A percentile compares a stretch with the other conserved stretches of the same genome.
Conservation (phyloP, 2,113 vertebrate genomes). For the Rhinolophus sinicus region DNA sequence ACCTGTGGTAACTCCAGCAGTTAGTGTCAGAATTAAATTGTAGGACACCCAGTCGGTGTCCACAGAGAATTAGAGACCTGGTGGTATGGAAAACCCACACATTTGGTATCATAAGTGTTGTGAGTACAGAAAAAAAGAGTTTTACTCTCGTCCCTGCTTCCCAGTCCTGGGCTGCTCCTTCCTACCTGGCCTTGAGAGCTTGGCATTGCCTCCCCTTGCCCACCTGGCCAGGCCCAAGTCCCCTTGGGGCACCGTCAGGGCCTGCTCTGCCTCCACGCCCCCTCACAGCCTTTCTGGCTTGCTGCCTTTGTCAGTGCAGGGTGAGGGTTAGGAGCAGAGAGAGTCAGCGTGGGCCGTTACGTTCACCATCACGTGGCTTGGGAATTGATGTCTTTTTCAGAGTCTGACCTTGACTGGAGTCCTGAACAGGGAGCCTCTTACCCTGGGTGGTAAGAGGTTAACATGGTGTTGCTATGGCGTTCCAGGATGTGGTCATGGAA, state of each 20-base stretch:
- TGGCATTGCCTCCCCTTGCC: background rate
- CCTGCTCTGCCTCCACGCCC: background rate
- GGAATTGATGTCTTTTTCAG: background rate
- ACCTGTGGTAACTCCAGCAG: background rate
- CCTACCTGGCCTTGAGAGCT: background rate
- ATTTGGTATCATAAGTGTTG: background rate
- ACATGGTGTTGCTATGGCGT: background rate
- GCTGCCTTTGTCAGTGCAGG: fast-evolving
- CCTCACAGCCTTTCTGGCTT: background rate
- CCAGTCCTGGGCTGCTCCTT: background rate
- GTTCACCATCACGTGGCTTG: background rate
- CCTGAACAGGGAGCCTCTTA: background rate
- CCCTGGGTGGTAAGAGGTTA: background rate
- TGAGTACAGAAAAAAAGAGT: background rate
- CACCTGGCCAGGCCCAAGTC: background rate
- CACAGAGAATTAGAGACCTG: background rate
- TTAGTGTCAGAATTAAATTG: background rate
- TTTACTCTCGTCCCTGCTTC: background rate
- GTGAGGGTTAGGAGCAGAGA: fast-evolving
- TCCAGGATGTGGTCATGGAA: background rate
- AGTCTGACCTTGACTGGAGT: background rate
- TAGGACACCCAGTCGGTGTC: background rate
- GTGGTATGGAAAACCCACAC: background rate
- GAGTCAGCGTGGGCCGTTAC: fast-evolving
- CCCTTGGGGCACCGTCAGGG: background rate